Percentiles rank a stretch among this genome's conserved stretches.
These are phyloP conservation scores for Apolygus lucorum DNA, from an alignment of 1,140 invertebrate genomes.

Conservation along the genomic window DNA sequence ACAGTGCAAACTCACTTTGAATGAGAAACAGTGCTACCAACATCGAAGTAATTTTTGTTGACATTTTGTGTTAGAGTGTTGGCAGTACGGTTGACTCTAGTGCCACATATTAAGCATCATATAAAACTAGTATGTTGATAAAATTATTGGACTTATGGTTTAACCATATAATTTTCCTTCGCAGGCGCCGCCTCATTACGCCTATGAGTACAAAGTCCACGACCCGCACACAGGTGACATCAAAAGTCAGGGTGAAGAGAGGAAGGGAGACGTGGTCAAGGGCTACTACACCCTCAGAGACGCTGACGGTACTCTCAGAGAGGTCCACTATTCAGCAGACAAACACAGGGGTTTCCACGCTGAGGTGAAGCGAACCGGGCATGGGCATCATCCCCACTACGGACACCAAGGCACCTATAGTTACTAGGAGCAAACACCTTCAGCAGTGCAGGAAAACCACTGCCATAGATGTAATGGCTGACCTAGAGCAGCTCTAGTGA, in stretches of 20 bases:
- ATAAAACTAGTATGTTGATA: not conserved
- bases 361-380: constrained; percentile 44
- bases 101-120: not conserved
- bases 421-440: too few relatives aligned
- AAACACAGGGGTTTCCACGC: constrained; percentile 46
- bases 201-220: constrained; percentile 48
- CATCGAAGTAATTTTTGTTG: not conserved
- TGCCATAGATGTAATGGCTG: too few relatives aligned
- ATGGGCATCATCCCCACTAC: constrained; percentile 44
- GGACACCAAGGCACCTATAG: not conserved
- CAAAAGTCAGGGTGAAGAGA: constrained; percentile 43
- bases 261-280: constrained; percentile 44
- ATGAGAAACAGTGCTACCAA: too few relatives aligned
- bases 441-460: too few relatives aligned
- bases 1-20: too few relatives aligned
- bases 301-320: constrained; percentile 43
- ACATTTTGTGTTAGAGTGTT: not conserved
- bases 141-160: not conserved
- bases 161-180: constrained; percentile 18
- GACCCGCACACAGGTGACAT: constrained; percentile 47
- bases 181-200: constrained; percentile 41
- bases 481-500: too few relatives aligned
- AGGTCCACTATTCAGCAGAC: constrained; percentile 43
- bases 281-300: constrained; percentile 46
- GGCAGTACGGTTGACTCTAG: too few relatives aligned